These are phyloP conservation scores for Nycticebus coucang DNA, from an alignment of 2,113 vertebrate species.

Conservation along the genomic window DNA sequence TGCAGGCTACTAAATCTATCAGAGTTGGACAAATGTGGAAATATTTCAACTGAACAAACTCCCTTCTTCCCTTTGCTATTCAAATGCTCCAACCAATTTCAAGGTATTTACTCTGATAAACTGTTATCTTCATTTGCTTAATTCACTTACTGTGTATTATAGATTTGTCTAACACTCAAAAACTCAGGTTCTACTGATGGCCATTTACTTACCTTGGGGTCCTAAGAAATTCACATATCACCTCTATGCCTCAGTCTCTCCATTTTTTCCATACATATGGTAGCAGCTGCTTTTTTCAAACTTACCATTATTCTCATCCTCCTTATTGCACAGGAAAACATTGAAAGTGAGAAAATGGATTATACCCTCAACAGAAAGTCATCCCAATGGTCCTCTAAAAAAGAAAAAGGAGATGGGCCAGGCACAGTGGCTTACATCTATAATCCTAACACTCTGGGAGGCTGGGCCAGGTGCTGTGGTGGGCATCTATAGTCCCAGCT, in stretches of 20 bases:
- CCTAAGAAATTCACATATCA: background rate
- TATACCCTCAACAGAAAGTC: background rate
- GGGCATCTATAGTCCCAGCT: too few relatives aligned
- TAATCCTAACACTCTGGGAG: too few relatives aligned
- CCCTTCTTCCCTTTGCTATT: background rate
- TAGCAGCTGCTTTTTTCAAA: background rate
- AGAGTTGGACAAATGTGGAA: background rate
- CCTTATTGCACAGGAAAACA: background rate
- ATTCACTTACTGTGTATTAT: background rate
- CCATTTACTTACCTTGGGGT: rapidly evolving
- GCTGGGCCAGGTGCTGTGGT: too few relatives aligned
- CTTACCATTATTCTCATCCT: background rate
- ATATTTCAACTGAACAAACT: background rate
- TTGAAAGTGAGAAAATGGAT: background rate
- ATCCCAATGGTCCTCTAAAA: background rate
- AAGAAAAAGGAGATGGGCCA: background rate
- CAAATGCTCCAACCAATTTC: background rate
- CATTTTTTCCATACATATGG: background rate
- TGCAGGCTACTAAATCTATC: background rate
- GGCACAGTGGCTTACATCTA: too few relatives aligned
- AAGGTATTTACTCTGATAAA: background rate
- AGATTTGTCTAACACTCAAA: background rate
- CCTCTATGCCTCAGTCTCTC: background rate
- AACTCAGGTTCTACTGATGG: background rate
- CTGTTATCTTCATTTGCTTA: background rate